Evolutionary conservation across 2,797 vertebrate species (phyloP), one percentile per base, ranked within the genome.

Genomic region (Brachyrhaphis roseni): DNA sequence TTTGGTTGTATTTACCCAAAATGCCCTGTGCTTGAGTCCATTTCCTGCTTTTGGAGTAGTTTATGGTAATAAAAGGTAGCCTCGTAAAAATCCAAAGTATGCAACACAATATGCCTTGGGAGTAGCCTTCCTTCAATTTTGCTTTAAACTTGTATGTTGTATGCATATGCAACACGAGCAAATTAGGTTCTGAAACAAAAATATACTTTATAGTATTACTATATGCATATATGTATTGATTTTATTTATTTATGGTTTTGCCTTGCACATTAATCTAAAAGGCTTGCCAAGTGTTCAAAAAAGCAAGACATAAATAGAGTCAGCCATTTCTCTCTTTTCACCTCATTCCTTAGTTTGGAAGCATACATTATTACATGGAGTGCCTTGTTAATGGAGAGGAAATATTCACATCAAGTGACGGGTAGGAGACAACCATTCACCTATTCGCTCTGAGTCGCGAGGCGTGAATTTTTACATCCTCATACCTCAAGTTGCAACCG

Each of bases 391-490:
- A 84, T 84, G 78, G 51, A 81, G 77, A 78, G 76, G 3, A 81
- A 90, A 89, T 80, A 81, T 82, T 86, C 86, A 66, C 82, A 74
- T 87, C 59, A 78, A 47, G 72, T 64, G 49, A 81, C 10, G 4
- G 15, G 73, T 74, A 80, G 68, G 74, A 41, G 41, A 78, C 53
- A 0, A 31, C 77, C 70, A 11, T 64, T 13, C 85, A 86, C 70
- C 82, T 87, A 77, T 88, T 89, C 46, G n/a, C 79, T 82, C 51
- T 20, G 68, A 86, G 73, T 84, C 82, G 74, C 62, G 57, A 45
- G 81, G 76, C 1, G 78, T 82, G 84, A 90, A 87, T 90, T 86
- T 45, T 87, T 82, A 87, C 85, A 87, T 85, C 77, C 51, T 36
- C 31, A 62, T 85, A 78, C 80, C 76, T 72, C 59, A n/a, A 31